Percentiles rank a stretch among this genome's conserved stretches.
phyloP scores from a whole-genome alignment of 2,113 vertebrate genomes.

The Nycticorax nycticorax region DNA sequence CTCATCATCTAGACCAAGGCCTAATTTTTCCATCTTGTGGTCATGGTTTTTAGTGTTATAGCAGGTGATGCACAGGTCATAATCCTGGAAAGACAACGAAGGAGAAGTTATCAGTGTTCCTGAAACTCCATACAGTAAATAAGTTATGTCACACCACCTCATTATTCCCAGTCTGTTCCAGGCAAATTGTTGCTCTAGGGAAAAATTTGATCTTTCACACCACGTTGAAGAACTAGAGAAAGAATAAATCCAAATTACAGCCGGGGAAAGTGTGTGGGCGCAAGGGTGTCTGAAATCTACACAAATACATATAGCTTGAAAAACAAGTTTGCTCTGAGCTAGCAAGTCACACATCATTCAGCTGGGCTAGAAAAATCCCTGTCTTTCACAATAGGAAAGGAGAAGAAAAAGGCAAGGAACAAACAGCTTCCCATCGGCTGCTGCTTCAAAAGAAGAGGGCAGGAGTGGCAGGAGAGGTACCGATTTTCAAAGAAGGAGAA shows the following conservation, averaged over 20 bases:
- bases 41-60: slow-evolving; percentile 97
- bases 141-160: neutral
- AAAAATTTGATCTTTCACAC: neutral
- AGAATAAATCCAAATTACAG: neutral
- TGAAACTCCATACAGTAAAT: neutral
- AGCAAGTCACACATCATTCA: neutral
- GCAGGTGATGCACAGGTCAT: slow-evolving; percentile 96
- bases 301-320: neutral
- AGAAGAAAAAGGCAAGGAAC: neutral
- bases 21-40: slow-evolving; percentile 98
- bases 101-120: neutral
- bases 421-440: neutral
- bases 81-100: slow-evolving; percentile 80
- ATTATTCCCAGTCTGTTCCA: neutral
- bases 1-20: slow-evolving; percentile 94
- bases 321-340: neutral
- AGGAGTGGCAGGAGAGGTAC: neutral
- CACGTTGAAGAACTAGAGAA: neutral
- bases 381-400: neutral
- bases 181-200: neutral
- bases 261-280: neutral
- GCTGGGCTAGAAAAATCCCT: neutral
- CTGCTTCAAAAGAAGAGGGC: neutral
- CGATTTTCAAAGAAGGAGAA: neutral
- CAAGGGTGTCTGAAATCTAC: neutral